Percentiles rank a stretch among this genome's conserved stretches.
phyloP scores from a whole-genome alignment of 2,888 invertebrate species.

The Patella caerulea region DNA sequence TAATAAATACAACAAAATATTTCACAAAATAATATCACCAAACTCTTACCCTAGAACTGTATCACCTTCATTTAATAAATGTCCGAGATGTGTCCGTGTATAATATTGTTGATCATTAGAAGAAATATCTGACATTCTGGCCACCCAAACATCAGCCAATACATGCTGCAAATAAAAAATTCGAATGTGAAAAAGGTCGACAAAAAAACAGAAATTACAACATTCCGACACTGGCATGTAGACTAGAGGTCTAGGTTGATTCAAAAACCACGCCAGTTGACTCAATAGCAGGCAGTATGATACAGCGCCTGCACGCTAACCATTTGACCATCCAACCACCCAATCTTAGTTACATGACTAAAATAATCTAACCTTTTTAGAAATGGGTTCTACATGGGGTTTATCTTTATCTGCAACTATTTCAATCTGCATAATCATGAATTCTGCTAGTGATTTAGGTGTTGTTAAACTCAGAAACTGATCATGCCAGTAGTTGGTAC shows the following conservation, averaged over 20 bases:
- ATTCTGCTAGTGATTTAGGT: slow-evolving; percentile 91
- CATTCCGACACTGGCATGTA: too few relatives aligned
- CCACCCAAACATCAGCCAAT: slow-evolving; percentile 94
- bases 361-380: slow-evolving; percentile 77
- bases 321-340: too few relatives aligned
- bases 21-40: too few relatives aligned
- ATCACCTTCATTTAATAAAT: slow-evolving; percentile 92
- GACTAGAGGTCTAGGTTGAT: too few relatives aligned
- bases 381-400: slow-evolving; percentile 78
- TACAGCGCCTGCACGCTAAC: too few relatives aligned
- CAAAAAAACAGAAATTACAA: neutral
- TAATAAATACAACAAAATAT: too few relatives aligned
- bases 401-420: slow-evolving; percentile 80
- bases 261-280: too few relatives aligned
- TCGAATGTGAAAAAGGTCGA: neutral
- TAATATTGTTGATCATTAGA: slow-evolving; percentile 84
- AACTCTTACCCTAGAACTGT: slow-evolving; percentile 86
- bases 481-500: slow-evolving; percentile 86
- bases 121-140: slow-evolving; percentile 83
- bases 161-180: slow-evolving; percentile 77
- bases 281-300: too few relatives aligned
- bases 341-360: neutral
- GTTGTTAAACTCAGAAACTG: slow-evolving; percentile 87
- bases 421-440: slow-evolving; percentile 95
- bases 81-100: slow-evolving; percentile 93